Percentiles rank a stretch among this genome's conserved stretches.
phyloP scores from a whole-genome alignment of 2,113 vertebrate genomes.

The Phoenicopterus ruber region DNA sequence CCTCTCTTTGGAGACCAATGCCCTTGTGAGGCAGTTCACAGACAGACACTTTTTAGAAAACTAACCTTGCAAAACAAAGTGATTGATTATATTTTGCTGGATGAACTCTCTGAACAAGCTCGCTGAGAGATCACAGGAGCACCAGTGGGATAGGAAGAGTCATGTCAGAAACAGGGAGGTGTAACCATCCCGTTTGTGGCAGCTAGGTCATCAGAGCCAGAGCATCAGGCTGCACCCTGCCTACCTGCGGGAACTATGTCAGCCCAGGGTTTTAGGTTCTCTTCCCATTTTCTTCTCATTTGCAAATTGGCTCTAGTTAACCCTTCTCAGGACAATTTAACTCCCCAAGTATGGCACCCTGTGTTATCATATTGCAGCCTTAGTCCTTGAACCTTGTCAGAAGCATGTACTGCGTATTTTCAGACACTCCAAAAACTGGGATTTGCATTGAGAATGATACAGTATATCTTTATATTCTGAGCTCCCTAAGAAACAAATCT shows the following conservation, averaged over 20 bases:
- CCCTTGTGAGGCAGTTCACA: background rate
- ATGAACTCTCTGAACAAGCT: background rate
- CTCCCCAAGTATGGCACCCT: background rate
- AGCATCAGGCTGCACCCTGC: background rate
- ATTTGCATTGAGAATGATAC: background rate
- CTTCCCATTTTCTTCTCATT: background rate
- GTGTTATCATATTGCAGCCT: background rate
- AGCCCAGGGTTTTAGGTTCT: background rate
- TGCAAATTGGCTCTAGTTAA: background rate
- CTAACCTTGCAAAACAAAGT: background rate
- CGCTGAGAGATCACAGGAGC: background rate
- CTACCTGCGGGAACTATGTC: background rate
- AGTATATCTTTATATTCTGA: background rate
- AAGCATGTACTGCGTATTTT: background rate
- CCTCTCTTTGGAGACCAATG: background rate
- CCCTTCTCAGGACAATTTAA: background rate
- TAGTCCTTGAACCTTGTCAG: background rate
- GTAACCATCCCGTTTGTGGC: background rate
- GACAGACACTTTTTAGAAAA: background rate
- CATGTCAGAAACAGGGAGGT: background rate
- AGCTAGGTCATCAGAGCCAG: background rate
- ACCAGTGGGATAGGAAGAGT: background rate
- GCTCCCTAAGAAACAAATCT: background rate
- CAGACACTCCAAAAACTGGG: background rate
- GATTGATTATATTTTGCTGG: background rate